Evolutionary conservation across 2,888 invertebrate species (phyloP).

Genomic region (Nysson spinosus): DNA sequence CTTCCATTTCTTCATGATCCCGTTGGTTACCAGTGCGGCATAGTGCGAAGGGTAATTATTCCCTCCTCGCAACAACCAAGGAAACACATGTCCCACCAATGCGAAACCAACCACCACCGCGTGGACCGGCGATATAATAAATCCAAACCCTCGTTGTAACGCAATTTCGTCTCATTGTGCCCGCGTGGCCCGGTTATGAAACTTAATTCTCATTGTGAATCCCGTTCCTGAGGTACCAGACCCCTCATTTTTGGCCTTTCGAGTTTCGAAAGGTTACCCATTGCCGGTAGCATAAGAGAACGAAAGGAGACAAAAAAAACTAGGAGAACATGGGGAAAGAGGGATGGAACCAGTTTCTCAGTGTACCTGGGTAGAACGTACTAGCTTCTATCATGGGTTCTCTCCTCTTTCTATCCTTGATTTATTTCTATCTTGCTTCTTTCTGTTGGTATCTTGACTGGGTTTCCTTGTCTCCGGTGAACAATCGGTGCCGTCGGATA

Average conservation of each 20-base stretch:
- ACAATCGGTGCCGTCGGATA: not conserved
- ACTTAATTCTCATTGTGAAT: constrained; percentile 70
- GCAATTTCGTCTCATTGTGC: constrained; percentile 71
- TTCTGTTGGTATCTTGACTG: no score
- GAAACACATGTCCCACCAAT: constrained; percentile 70
- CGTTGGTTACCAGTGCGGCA: constrained; percentile 11
- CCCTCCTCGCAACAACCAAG: constrained; percentile 57
- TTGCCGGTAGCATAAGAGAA: constrained; percentile 12
- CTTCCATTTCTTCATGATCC: constrained; percentile 13
- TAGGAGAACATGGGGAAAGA: constrained; percentile 14
- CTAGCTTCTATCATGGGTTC: constrained; percentile 14
- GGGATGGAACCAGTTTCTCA: constrained; percentile 48
- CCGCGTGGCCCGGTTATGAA: constrained; percentile 66
- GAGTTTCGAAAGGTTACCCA: constrained; percentile 40
- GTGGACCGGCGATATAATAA: constrained; percentile 61
- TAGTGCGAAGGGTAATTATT: constrained; percentile 64
- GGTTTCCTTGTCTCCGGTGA: constrained; percentile 24
- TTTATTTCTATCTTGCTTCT: constrained; percentile 1
- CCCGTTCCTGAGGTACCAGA: constrained; percentile 28
- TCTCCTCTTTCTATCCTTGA: constrained; percentile 6
- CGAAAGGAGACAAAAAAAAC: not conserved
- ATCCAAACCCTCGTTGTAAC: constrained; percentile 71
- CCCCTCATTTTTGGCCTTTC: constrained; percentile 36
- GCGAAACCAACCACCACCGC: constrained; percentile 35
- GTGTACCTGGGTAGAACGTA: constrained; percentile 22